A percentile compares a stretch with the other conserved stretches of the same genome.
These are phyloP conservation scores for Apotomis capreana DNA, from an alignment of 2,888 invertebrate genomes.

Conservation along the genomic window DNA sequence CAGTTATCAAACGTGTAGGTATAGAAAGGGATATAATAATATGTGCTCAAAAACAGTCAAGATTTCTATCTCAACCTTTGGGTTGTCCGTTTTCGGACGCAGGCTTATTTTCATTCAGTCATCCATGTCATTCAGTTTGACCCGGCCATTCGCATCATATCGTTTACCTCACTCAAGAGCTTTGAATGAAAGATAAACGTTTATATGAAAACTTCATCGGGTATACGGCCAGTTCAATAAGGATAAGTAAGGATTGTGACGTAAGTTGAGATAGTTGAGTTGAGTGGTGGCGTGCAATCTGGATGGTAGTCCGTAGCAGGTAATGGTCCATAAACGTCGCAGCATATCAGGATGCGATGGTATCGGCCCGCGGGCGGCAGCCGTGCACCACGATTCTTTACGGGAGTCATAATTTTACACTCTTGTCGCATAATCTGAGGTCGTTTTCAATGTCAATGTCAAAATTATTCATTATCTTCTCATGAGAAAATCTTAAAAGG, in stretches of 20 bases:
- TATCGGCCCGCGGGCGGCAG: constrained; percentile 56
- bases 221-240: too few species aligned
- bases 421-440: constrained; percentile 18
- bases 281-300: constrained; percentile 54
- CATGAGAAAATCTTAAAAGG: too few species aligned
- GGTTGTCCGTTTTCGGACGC: too few species aligned
- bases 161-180: too few species aligned
- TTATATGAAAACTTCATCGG: too few species aligned
- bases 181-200: too few species aligned
- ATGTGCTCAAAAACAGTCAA: background rate
- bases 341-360: constrained; percentile 57
- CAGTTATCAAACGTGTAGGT: background rate
- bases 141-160: too few species aligned
- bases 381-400: constrained; percentile 16
- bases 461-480: background rate
- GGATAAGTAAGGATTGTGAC: constrained; percentile 4
- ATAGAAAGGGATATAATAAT: background rate
- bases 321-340: constrained; percentile 68
- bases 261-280: constrained; percentile 13
- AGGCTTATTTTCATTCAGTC: too few species aligned
- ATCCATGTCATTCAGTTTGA: too few species aligned
- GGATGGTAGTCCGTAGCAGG: constrained; percentile 59
- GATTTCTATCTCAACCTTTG: too few species aligned
- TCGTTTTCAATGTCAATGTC: constrained; percentile 13
- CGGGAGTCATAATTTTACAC: constrained; percentile 15